Evolutionary conservation across 2,113 vertebrate genomes (phyloP), one percentile per base, ranked within the genome.

Genomic region (Nyctereutes procyonoides): DNA sequence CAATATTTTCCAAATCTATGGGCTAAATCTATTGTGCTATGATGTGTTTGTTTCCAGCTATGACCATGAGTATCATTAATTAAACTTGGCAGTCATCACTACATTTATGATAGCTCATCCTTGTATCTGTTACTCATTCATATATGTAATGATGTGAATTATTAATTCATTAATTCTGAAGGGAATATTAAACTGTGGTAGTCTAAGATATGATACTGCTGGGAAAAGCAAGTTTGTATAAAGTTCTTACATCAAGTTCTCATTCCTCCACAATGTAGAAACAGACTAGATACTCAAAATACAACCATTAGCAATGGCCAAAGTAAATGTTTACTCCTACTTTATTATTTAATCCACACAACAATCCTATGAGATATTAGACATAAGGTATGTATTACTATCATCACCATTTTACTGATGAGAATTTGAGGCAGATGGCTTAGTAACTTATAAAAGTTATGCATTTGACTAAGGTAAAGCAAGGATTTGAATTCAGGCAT

Each of bases 211-310:
- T 8, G 88, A 58, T 35, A 32, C 28, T 62, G 24, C 1, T 94
- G 4, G 15, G 13, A 19, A 94, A 83, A 87, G 16, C 1, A 74
- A 74, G 10, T 63, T 48, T 67, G 6, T 35, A 24, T 77, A 73
- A 81, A 80, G 38, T 24, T 74, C 96, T 77, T 43, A 81, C 4
- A 2, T 80, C 30, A 95, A 88, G 56, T 87, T 96, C 51, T 84
- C 8, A 3, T 65, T 76, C 20, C 35, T 48, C 30, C 15, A 87
- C 38, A 88, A 51, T 56, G 3, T 24, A 20, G 26, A 96, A 96
- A 69, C 69, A 86, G 8, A n/a, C 3, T 38, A 84, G 1, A 79
- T 53, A 63, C 26, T 80, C n/a, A 80, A 96, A 95, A 87, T 77
- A 76, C 4, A 91, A 51, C 2, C 5, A 83, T 8, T 82, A 73